Evolutionary conservation across 2,113 vertebrate genomes (phyloP).

Genomic region (Salminus brasiliensis): DNA sequence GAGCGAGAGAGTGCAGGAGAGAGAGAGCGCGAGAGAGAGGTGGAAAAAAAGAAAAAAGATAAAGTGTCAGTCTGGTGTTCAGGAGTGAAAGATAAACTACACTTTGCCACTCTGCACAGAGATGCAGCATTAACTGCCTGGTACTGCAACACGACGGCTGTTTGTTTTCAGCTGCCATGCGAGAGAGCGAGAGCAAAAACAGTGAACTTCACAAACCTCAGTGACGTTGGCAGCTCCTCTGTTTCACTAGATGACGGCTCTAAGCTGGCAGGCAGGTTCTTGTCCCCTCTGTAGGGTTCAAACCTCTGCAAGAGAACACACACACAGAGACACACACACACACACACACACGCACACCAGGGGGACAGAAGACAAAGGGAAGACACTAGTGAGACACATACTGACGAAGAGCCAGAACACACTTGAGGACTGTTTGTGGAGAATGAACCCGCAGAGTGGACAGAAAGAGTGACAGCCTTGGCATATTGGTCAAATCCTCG

Average conservation of each 20-base stretch:
- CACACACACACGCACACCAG: background rate
- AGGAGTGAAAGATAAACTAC: conserved; percentile 34
- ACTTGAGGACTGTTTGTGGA: background rate
- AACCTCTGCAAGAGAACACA: conserved; percentile 82
- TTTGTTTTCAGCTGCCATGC: conserved; percentile 3
- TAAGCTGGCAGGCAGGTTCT: conserved; percentile 91
- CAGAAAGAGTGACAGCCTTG: conserved; percentile 10
- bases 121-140: conserved; percentile 8
- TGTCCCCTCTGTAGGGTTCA: conserved; percentile 92
- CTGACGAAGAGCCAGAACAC: conserved; percentile 12
- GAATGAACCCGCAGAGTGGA: conserved; percentile 27
- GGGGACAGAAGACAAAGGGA: conserved; percentile 38
- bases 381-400: conserved; percentile 41
- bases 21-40: no score
- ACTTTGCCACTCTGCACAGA: background rate
- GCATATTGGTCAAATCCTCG: conserved; percentile 20
- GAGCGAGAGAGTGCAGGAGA: no score
- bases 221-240: conserved; percentile 83
- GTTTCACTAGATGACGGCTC: conserved; percentile 90
- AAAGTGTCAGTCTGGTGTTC: no score
- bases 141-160: conserved; percentile 9
- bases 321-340: conserved; percentile 19
- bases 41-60: no score
- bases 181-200: background rate
- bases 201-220: conserved; percentile 79